A percentile compares a stretch with the other conserved stretches of the same genome.
Evolutionary conservation across 2,888 invertebrate genomes (phyloP).

Genomic region (Scaptomyza parva): DNA sequence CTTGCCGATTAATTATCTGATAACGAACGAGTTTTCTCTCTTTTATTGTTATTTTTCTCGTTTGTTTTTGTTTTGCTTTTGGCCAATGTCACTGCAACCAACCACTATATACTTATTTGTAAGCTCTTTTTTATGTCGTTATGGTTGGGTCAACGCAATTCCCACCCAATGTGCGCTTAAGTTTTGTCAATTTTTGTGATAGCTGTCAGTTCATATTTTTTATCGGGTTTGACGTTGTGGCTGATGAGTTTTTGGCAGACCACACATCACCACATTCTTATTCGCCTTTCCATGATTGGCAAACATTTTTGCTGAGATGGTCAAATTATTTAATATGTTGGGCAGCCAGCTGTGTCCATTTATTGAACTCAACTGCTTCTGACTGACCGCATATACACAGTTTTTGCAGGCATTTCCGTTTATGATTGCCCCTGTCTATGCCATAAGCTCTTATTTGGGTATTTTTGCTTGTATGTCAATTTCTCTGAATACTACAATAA

Average conservation of each 20-base stretch:
- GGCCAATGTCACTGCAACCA: constrained; percentile 69
- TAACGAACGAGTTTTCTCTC: constrained; percentile 47
- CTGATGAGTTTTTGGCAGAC: constrained; percentile 54
- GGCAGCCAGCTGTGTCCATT: constrained; percentile 7
- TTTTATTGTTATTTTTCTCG: background rate
- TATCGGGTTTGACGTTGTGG: constrained; percentile 19
- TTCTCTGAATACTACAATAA: constrained; percentile 54
- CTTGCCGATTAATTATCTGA: constrained; percentile 73
- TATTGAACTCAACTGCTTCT: constrained; percentile 11
- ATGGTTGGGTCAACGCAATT: constrained; percentile 19
- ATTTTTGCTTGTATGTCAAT: constrained; percentile 10
- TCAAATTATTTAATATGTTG: constrained; percentile 23
- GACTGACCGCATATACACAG: constrained; percentile 18
- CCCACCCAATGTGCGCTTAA: constrained; percentile 30
- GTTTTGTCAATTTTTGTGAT: constrained; percentile 68
- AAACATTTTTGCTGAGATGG: constrained; percentile 20
- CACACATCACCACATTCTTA: constrained; percentile 10
- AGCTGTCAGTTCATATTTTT: constrained; percentile 22
- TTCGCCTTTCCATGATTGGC: constrained; percentile 19
- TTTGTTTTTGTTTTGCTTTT: constrained; percentile 6
- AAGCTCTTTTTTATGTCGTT: background rate
- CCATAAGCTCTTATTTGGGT: constrained; percentile 3
- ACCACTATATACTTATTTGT: constrained; percentile 19
- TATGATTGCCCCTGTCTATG: constrained; percentile 5
- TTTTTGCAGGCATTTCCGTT: constrained; percentile 40